These are phyloP conservation scores for Protophormia terraenovae DNA, from an alignment of 2,888 invertebrate genomes.

Conservation along the genomic window DNA sequence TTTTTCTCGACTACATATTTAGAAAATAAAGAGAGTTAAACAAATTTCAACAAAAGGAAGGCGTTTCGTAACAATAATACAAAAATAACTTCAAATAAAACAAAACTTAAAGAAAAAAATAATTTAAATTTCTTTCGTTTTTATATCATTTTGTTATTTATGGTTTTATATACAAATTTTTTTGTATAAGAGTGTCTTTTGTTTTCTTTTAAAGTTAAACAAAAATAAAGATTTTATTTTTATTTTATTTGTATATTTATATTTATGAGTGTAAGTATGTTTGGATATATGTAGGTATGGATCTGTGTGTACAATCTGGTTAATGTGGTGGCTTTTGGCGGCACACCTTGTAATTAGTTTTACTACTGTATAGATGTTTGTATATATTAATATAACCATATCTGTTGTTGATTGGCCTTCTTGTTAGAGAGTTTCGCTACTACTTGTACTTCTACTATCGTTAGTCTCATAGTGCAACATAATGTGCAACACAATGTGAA, in stretches of 20 bases:
- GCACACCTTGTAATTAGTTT: constrained; percentile 77
- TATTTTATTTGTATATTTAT: neutral
- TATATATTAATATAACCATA: neutral
- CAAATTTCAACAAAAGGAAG: constrained; percentile 9
- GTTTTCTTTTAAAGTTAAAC: neutral
- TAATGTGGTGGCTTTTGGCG: constrained; percentile 60
- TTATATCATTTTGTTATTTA: constrained; percentile 49
- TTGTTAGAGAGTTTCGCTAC: constrained; percentile 53
- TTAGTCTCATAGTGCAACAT: neutral
- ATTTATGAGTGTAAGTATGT: constrained; percentile 2
- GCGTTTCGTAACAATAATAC: constrained; percentile 27
- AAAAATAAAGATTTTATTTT: neutral
- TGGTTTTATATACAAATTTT: constrained; percentile 35
- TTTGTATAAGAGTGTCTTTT: constrained; percentile 16
- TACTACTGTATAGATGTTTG: constrained; percentile 70
- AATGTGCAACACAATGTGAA: constrained; percentile 22
- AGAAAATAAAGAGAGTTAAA: neutral
- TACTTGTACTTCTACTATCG: constrained; percentile 17
- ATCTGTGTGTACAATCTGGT: neutral
- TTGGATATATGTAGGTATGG: neutral
- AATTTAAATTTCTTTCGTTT: constrained; percentile 44
- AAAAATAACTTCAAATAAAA: neutral
- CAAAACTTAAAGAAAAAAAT: neutral
- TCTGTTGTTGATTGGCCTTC: constrained; percentile 48
- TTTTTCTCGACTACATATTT: neutral